phyloP scores from a whole-genome alignment of 2,888 invertebrate species.

The Phymatocera aterrima region DNA sequence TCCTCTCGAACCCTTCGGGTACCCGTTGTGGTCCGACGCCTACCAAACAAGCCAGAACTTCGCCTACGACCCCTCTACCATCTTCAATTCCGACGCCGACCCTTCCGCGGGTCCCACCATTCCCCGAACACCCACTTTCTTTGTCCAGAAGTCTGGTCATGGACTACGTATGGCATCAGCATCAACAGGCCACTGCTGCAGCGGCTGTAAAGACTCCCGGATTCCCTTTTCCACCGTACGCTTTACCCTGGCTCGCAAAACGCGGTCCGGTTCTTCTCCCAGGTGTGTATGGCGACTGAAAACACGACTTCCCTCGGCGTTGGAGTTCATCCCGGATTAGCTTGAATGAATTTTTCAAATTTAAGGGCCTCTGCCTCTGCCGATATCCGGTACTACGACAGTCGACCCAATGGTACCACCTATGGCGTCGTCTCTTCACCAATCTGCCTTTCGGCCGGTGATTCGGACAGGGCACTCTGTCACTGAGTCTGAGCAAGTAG shows the following conservation, averaged over 20 bases:
- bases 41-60: constrained; percentile 62
- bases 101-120: constrained; percentile 76
- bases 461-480: constrained; percentile 66
- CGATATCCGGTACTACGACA: constrained; percentile 72
- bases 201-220: constrained; percentile 73
- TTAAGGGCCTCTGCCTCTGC: constrained; percentile 75
- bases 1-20: constrained; percentile 76
- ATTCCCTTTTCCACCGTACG: constrained; percentile 82
- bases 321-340: constrained; percentile 44
- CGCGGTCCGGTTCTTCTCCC: constrained; percentile 74
- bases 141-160: constrained; percentile 83
- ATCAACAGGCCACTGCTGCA: constrained; percentile 70
- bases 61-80: constrained; percentile 65
- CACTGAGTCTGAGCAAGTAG: constrained; percentile 61
- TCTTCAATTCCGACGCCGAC: constrained; percentile 64
- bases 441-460: constrained; percentile 80
- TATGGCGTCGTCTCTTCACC: constrained; percentile 71
- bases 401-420: constrained; percentile 67
- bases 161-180: constrained; percentile 89
- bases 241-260: constrained; percentile 82
- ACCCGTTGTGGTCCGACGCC: constrained; percentile 60
- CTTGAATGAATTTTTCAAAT: constrained; percentile 51
- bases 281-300: constrained; percentile 57
- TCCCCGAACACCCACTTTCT: constrained; percentile 77
- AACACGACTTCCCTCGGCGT: constrained; percentile 46